phyloP scores from a whole-genome alignment of 2,113 vertebrate species.

The Psilopogon haemacephalus region DNA sequence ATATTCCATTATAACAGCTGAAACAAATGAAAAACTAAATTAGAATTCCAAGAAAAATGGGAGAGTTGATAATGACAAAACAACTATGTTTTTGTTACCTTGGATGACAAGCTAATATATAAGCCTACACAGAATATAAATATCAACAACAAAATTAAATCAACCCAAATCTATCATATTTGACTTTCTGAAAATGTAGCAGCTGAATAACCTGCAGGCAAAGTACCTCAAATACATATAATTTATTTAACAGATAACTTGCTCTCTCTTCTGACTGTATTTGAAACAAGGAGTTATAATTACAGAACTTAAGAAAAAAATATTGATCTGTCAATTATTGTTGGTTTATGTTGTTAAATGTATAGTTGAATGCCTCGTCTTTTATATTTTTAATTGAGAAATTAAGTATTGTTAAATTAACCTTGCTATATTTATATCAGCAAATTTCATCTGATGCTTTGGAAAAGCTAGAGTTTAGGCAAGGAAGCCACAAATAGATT shows the following conservation, averaged over 20 bases:
- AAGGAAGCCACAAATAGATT: not conserved
- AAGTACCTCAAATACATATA: not conserved
- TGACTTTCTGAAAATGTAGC: not conserved
- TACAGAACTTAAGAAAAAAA: not conserved
- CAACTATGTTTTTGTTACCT: not conserved
- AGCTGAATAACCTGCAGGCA: not conserved
- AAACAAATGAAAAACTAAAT: slow-evolving; percentile 1
- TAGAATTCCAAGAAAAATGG: not conserved
- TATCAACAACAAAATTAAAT: not conserved
- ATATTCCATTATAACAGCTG: not conserved
- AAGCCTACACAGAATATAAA: not conserved
- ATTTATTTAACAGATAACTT: not conserved
- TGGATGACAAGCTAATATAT: not conserved
- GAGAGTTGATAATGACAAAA: not conserved
- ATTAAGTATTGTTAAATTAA: not conserved
- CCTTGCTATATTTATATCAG: not conserved
- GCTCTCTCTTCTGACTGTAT: not conserved
- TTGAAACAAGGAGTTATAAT: not conserved
- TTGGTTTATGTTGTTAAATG: not conserved
- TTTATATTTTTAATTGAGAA: not conserved
- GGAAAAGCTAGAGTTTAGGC: not conserved
- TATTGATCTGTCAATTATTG: not conserved
- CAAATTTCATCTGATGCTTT: not conserved
- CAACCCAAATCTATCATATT: not conserved
- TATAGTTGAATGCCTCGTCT: not conserved